Evolutionary conservation across 1,140 invertebrate genomes (phyloP).

Genomic region (Ridgeia piscesae): DNA sequence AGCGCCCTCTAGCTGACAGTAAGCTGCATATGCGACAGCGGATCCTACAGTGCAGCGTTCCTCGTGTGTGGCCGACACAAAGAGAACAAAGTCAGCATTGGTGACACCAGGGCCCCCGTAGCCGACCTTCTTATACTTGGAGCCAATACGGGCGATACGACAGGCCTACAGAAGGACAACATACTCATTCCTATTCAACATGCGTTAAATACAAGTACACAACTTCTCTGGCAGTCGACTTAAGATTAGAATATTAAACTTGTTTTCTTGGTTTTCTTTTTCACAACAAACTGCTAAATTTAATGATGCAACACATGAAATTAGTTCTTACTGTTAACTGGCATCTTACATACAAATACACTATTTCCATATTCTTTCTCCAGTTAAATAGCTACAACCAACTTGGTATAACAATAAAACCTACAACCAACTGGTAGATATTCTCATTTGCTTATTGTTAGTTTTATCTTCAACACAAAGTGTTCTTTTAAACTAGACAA

Average conservation of each 20-base stretch:
- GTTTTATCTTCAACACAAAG: too few relatives aligned
- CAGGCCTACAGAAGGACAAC: background rate
- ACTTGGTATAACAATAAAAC: too few relatives aligned
- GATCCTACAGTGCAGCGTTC: conserved; percentile 77
- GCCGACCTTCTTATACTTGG: conserved; percentile 37
- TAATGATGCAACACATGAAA: too few relatives aligned
- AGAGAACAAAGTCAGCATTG: conserved; percentile 93
- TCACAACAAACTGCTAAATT: too few relatives aligned
- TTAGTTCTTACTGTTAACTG: too few relatives aligned
- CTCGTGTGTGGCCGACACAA: conserved; percentile 92
- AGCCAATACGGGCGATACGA: background rate
- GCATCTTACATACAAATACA: too few relatives aligned
- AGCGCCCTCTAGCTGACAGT: conserved; percentile 94
- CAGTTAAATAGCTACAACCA: too few relatives aligned
- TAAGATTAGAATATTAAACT: background rate
- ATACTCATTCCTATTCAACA: background rate
- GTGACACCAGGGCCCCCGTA: conserved; percentile 71
- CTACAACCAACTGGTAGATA: too few relatives aligned
- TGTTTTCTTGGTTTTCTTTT: conserved; percentile 3
- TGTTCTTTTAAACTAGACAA: too few relatives aligned
- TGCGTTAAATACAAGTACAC: background rate
- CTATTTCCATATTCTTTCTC: too few relatives aligned
- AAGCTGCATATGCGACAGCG: conserved; percentile 96
- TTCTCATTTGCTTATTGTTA: too few relatives aligned
- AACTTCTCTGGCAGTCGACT: too few relatives aligned